Conservation (phyloP, 23 tunicate genomes). For the Botrylloides violaceus region DNA sequence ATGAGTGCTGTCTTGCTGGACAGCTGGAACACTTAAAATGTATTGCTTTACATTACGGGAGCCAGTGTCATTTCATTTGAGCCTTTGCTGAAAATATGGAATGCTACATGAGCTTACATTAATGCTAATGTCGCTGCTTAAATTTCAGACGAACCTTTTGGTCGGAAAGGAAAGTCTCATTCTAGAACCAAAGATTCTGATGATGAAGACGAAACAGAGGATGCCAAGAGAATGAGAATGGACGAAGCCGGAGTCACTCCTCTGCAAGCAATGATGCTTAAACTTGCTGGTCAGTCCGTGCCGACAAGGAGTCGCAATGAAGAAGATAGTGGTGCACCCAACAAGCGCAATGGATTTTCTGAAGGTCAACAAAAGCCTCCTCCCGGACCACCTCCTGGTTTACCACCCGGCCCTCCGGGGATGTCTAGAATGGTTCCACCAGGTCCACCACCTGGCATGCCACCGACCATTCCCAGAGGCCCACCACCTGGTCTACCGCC, state of each 20-base stretch:
- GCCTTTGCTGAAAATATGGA: too few relatives aligned
- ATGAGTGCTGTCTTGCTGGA: not conserved
- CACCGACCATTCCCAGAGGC: conserved; percentile 53
- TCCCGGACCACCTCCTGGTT: conserved; percentile 95
- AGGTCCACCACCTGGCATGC: conserved; percentile 91
- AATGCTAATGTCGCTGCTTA: too few relatives aligned
- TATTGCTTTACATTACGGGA: too few relatives aligned
- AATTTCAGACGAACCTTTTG: too few relatives aligned
- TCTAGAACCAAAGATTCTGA: not conserved
- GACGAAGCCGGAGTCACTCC: conserved; percentile 53
- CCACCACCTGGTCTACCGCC: conserved; percentile 33
- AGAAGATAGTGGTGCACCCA: conserved; percentile 16
- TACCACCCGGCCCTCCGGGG: conserved; percentile 92
- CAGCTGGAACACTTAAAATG: too few relatives aligned
- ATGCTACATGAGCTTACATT: too few relatives aligned
- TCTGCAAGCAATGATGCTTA: conserved; percentile 90
- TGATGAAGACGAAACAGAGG: conserved; percentile 2
- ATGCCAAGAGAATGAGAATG: not conserved
- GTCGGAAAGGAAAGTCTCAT: too few relatives aligned
- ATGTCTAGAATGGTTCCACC: conserved; percentile 79
- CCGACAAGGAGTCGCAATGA: conserved; percentile 34
- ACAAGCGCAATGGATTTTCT: not conserved
- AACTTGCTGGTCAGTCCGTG: conserved; percentile 73
- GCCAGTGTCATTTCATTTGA: too few relatives aligned
- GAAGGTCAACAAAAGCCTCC: conserved; percentile 39